These are phyloP conservation scores for Eleginops maclovinus DNA, from an alignment of 2,113 vertebrate species.

Conservation along the genomic window DNA sequence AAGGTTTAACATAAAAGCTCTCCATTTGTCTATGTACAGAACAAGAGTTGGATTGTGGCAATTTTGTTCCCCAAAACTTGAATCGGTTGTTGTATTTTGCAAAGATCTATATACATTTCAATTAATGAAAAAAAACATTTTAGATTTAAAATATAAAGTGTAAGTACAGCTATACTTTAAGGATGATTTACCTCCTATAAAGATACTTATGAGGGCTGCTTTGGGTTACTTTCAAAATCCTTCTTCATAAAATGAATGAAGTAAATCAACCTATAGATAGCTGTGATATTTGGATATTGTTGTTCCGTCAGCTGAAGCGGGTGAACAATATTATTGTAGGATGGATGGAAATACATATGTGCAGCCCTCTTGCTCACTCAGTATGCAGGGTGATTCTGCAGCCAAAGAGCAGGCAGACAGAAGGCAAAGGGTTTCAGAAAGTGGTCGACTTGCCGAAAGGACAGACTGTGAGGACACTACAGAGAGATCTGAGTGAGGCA, in stretches of 20 bases:
- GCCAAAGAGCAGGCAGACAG: constrained; percentile 29
- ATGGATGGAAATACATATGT: constrained; percentile 27
- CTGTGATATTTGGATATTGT: not conserved
- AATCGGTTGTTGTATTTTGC: too few species aligned
- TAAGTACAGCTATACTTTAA: too few species aligned
- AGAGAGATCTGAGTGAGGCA: not conserved
- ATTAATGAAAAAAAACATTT: too few species aligned
- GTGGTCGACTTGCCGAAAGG: constrained; percentile 16
- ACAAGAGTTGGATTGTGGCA: not conserved
- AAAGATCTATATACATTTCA: too few species aligned
- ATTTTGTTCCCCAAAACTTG: not conserved
- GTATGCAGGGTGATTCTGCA: constrained; percentile 28
- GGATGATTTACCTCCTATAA: not conserved
- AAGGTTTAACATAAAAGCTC: not conserved
- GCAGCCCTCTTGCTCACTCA: constrained; percentile 12
- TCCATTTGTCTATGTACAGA: not conserved
- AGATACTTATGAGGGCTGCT: not conserved
- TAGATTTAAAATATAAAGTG: too few species aligned
- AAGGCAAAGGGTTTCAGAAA: constrained; percentile 35
- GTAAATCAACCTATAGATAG: not conserved
- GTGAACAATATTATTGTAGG: not conserved
- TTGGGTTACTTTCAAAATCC: not conserved
- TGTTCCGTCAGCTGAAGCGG: not conserved
- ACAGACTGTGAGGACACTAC: not conserved
- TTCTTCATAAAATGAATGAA: not conserved